These are phyloP conservation scores for Rhea pennata DNA, from an alignment of 2,113 vertebrate genomes.

Conservation along the genomic window DNA sequence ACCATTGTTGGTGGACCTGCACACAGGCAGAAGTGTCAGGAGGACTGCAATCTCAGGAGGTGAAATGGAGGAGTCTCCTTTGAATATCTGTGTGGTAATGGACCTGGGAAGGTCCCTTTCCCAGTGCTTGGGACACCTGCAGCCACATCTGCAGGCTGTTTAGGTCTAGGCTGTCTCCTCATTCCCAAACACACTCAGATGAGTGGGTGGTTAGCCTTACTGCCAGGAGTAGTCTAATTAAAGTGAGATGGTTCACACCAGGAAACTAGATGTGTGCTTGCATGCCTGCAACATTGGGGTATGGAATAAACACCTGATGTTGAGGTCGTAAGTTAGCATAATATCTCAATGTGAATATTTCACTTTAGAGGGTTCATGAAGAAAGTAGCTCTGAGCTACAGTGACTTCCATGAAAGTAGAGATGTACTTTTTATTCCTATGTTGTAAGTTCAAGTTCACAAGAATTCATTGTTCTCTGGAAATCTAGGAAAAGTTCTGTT, in stretches of 20 bases:
- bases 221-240: background rate
- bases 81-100: accelerated
- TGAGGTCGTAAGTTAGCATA: background rate
- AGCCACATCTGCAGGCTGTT: background rate
- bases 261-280: background rate
- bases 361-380: background rate
- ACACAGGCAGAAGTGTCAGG: accelerated
- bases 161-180: background rate
- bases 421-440: background rate
- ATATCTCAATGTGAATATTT: background rate
- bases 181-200: background rate
- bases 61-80: background rate
- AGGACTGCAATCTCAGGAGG: background rate
- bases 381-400: background rate
- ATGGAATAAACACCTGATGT: background rate
- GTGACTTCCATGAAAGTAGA: background rate
- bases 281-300: background rate
- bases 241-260: background rate
- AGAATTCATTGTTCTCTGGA: background rate
- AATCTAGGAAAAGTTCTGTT: background rate
- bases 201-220: background rate
- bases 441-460: background rate
- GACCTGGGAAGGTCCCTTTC: background rate
- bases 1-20: too few relatives aligned
- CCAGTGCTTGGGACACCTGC: background rate